phyloP scores from a whole-genome alignment of 2,888 invertebrate species.

The Morinoia aosen region DNA sequence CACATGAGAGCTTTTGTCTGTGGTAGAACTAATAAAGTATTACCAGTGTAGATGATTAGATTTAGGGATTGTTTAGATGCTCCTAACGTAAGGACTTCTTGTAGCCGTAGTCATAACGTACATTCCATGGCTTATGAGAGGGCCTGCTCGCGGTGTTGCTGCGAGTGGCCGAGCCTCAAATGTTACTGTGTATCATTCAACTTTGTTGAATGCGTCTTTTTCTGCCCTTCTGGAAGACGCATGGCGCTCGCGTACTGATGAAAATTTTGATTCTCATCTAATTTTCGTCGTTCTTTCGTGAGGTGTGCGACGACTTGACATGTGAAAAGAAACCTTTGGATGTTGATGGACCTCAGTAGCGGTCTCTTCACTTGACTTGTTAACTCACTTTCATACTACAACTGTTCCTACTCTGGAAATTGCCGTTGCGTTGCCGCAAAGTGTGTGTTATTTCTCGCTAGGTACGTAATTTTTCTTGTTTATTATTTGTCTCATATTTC shows the following conservation, averaged over 20 bases:
- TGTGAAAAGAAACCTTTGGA: not conserved
- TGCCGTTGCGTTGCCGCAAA: not conserved
- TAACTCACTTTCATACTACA: not conserved
- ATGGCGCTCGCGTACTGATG: not conserved
- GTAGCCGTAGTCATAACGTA: slow-evolving; percentile 38
- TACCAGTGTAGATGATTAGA: slow-evolving; percentile 45
- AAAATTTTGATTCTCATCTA: not conserved
- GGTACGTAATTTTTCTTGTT: not conserved
- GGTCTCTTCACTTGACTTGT: not conserved
- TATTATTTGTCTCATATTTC: not conserved
- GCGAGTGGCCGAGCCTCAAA: no score
- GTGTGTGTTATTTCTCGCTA: not conserved
- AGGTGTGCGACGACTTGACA: not conserved
- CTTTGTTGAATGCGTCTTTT: not conserved
- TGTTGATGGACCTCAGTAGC: not conserved
- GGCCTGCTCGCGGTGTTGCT: not conserved
- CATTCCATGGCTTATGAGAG: slow-evolving; percentile 5
- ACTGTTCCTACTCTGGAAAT: not conserved
- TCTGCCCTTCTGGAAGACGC: not conserved
- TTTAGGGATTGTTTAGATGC: slow-evolving; percentile 50
- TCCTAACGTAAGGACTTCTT: slow-evolving; percentile 28
- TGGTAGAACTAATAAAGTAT: slow-evolving; percentile 54
- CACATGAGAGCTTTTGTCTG: slow-evolving; percentile 55
- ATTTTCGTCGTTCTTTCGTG: not conserved
- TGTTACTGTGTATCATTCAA: not conserved